Evolutionary conservation across 2,113 vertebrate species (phyloP).

Genomic region (Furnarius figulus): DNA sequence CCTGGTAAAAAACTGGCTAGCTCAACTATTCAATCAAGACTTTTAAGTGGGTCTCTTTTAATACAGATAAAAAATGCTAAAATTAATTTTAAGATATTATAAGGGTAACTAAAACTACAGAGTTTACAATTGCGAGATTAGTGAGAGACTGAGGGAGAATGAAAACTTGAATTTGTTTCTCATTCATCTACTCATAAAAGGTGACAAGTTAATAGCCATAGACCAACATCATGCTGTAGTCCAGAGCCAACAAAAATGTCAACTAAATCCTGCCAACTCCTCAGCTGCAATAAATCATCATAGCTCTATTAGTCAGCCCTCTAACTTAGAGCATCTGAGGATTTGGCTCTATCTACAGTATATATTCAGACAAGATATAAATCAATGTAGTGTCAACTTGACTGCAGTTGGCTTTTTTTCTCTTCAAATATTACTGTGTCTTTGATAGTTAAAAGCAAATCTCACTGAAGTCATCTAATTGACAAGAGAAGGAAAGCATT

Average conservation of each 20-base stretch:
- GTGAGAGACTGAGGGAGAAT: background rate
- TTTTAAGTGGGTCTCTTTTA: background rate
- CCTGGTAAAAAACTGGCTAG: background rate
- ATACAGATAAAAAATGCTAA: background rate
- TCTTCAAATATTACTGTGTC: background rate
- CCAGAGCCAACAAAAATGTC: slow-evolving; percentile 11
- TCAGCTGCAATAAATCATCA: slow-evolving; percentile 32
- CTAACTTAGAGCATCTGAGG: background rate
- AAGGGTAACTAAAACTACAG: background rate
- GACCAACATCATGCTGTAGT: background rate
- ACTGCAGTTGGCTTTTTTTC: background rate
- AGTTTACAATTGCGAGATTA: background rate
- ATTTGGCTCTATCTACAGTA: background rate
- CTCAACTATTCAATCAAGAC: background rate
- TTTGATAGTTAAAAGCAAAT: background rate
- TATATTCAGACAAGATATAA: slow-evolving; percentile 12
- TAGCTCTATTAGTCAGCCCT: background rate
- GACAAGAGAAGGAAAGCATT: background rate
- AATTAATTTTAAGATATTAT: background rate
- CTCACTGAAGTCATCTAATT: background rate
- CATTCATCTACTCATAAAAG: background rate
- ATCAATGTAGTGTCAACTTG: slow-evolving; percentile 11
- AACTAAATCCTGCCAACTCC: background rate
- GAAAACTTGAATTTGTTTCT: slow-evolving; percentile 1
- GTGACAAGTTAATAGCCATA: slow-evolving; percentile 23